These are phyloP conservation scores for Mus caroli DNA, from an alignment of 2,797 vertebrate genomes.

Conservation along the genomic window DNA sequence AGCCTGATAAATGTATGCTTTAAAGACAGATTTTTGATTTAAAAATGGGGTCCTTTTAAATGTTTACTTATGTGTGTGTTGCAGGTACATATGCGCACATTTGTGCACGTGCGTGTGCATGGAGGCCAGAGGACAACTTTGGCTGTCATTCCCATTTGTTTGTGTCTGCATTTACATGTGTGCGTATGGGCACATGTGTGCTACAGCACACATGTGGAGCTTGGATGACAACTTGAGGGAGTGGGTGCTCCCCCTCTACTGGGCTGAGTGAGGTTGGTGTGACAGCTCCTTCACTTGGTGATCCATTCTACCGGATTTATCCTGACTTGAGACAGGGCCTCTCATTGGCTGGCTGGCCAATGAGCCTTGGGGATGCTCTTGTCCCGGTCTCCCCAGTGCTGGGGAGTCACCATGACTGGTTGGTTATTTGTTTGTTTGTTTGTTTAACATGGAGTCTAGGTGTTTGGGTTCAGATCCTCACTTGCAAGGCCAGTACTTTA, in stretches of 20 bases:
- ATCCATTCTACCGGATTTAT: neutral
- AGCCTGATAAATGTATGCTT: neutral
- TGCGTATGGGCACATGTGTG: neutral
- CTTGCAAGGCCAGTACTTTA: neutral
- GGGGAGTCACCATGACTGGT: neutral
- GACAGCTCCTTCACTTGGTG: neutral
- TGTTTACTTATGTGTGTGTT: neutral
- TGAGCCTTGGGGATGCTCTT: neutral
- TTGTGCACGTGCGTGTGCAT: too few species aligned
- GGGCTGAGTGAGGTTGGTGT: too few species aligned
- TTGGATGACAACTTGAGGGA: neutral
- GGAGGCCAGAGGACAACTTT: neutral
- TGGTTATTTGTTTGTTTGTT: neutral
- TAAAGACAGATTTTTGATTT: neutral
- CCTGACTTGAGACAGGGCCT: neutral
- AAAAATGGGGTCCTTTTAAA: neutral
- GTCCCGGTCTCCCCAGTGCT: neutral
- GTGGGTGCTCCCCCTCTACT: too few species aligned
- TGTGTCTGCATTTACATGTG: neutral
- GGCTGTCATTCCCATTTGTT: neutral
- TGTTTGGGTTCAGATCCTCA: neutral
- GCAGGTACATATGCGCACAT: neutral
- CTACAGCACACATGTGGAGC: neutral
- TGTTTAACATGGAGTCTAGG: neutral
- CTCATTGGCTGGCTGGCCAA: neutral